These are phyloP conservation scores for Troilus luridus DNA, from an alignment of 2,888 invertebrate species.

Conservation along the genomic window DNA sequence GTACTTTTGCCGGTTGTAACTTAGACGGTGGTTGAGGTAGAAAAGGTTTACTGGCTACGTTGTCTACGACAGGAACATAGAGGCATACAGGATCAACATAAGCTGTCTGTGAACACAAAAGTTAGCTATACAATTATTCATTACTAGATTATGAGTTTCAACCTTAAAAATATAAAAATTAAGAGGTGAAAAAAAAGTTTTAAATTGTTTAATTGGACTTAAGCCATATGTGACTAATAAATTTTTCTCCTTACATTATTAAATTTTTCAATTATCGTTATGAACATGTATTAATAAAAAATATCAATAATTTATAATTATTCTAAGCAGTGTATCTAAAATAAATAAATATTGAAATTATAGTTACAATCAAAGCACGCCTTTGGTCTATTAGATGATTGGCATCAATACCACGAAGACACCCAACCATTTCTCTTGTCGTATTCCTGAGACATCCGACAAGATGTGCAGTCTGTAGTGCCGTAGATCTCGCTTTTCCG, in stretches of 20 bases:
- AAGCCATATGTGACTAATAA: no score
- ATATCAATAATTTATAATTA: neutral
- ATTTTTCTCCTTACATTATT: no score
- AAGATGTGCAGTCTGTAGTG: slow-evolving; percentile 1
- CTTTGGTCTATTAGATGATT: neutral
- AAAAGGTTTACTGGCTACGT: neutral
- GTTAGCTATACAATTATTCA: neutral
- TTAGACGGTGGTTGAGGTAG: neutral
- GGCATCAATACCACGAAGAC: neutral
- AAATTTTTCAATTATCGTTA: no score
- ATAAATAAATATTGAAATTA: neutral
- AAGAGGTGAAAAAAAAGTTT: no score
- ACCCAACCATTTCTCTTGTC: neutral
- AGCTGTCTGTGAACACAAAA: neutral
- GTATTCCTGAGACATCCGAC: neutral
- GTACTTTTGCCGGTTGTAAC: neutral
- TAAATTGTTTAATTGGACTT: no score
- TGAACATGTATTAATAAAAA: no score
- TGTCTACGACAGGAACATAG: neutral
- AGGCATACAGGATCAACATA: slow-evolving; percentile 23
- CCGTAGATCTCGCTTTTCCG: neutral
- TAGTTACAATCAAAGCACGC: slow-evolving; percentile 14
- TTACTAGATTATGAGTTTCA: no score
- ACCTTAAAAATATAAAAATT: no score
- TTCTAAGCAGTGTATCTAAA: neutral